Evolutionary conservation across 2,888 invertebrate genomes (phyloP), one percentile per base, ranked within the genome.

Genomic region (Drosophila atripex): DNA sequence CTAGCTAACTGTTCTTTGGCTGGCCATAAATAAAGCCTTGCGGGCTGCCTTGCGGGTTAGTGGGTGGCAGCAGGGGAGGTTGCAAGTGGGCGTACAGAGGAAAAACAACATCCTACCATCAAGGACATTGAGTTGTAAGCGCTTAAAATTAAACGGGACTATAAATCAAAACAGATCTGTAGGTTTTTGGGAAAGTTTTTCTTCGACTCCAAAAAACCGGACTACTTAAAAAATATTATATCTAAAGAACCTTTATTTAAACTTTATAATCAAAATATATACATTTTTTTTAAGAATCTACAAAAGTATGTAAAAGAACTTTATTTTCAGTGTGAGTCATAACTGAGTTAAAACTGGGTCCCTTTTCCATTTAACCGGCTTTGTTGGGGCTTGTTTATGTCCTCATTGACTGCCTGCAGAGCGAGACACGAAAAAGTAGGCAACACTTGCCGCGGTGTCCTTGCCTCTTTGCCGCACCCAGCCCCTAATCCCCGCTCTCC

Each of bases 21-120:
- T 73, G 66, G 69, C 69, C 73, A 71, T 84, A 80, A 86, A 80
- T 80, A 65, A 77, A 50, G 43, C n/a, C n/a, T n/a, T n/a, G n/a
- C 49, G 49, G 39, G 55, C 35, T 49, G 43, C 41, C 39, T 18
- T 30, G 43, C 23, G 49, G 35, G 35, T 14, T n/a, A 3, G 16
- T 8, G n/a, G 23, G 14, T 7, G 14, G 32, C 28, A 2, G 28
- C 9, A 0, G 28, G 28, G 28, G 7, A 28, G 28, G 28, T 9
- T 28, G 28, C 25, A 4, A 47, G 16, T 12, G 41, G 35, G 18
- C 32, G 38, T 49, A 28, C 39, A 53, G 54, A 18, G 56, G 50
- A 41, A 32, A 49, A 45, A 32, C 39, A 69, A 51, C 38, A 46
- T 25, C 53, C 47, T 49, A 9, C 25, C 32, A 56, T 45, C 46